Evolutionary conservation across 2,797 vertebrate genomes (phyloP).

Genomic region (Amphiprion clarkii): DNA sequence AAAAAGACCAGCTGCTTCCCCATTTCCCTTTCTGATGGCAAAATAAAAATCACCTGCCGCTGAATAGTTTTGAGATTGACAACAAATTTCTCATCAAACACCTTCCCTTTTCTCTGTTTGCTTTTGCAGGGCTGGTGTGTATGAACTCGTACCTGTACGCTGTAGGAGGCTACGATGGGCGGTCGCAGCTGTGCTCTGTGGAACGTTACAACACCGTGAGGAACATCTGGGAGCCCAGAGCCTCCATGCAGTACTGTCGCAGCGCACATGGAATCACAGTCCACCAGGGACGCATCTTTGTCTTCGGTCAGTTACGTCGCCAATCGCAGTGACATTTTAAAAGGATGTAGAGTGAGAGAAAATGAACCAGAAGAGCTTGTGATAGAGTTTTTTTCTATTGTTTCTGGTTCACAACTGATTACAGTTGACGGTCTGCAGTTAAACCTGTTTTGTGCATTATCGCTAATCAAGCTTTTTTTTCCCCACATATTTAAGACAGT

Average conservation of each 20-base stretch:
- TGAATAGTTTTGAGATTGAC: no score
- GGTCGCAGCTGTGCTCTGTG: slow-evolving; percentile 81
- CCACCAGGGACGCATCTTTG: slow-evolving; percentile 83
- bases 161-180: slow-evolving; percentile 87
- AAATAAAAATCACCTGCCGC: no score
- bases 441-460: neutral
- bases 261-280: slow-evolving; percentile 85
- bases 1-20: no score
- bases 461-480: neutral
- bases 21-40: no score
- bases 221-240: slow-evolving; percentile 84
- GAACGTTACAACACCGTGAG: slow-evolving; percentile 84
- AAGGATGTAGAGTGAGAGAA: neutral
- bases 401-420: neutral
- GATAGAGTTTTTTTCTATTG: neutral
- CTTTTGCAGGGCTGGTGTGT: slow-evolving; percentile 81
- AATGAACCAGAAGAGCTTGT: neutral
- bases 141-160: slow-evolving; percentile 85
- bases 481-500: neutral
- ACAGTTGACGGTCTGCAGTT: neutral
- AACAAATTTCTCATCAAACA: neutral
- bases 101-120: neutral
- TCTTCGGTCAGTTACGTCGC: slow-evolving; percentile 80
- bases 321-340: neutral
- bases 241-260: slow-evolving; percentile 85